These are phyloP conservation scores for Chrysogorgia sp. DNA, from an alignment of 92 coral and sea anemone species.

Conservation along the genomic window DNA sequence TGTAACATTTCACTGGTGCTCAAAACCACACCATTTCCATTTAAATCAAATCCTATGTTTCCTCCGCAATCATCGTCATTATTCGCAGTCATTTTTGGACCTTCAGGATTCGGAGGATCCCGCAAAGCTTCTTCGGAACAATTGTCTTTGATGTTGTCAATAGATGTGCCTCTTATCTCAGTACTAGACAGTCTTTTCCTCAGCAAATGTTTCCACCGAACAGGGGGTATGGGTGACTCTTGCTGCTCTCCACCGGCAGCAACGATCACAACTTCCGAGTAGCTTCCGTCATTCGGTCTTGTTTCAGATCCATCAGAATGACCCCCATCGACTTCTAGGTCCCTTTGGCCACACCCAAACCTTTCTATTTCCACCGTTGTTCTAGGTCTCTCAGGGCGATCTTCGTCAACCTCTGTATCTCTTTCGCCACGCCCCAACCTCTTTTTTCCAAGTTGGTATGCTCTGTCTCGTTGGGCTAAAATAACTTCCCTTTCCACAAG, in stretches of 20 bases:
- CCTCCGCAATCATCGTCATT: too few species aligned
- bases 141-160: not conserved
- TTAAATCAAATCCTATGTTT: too few species aligned
- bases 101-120: not conserved
- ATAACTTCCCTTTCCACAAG: constrained; percentile 38
- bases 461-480: constrained; percentile 4
- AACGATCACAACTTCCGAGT: not conserved
- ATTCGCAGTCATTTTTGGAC: too few species aligned
- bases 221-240: constrained; percentile 16
- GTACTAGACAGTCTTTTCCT: constrained; percentile 15
- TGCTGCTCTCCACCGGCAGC: not conserved
- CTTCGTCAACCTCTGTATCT: not conserved
- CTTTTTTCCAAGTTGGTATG: constrained; percentile 4
- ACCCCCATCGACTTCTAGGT: too few species aligned
- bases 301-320: not conserved
- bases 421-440: not conserved
- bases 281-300: not conserved
- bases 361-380: too few species aligned
- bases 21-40: too few species aligned
- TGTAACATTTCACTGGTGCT: too few species aligned
- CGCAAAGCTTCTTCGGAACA: not conserved
- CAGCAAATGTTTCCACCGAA: constrained; percentile 27
- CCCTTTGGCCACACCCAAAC: too few species aligned
- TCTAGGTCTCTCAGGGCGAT: not conserved
- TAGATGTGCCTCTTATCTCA: not conserved